A percentile compares a stretch with the other conserved stretches of the same genome.
These are phyloP conservation scores for Molossus molossus DNA, from an alignment of 2,797 vertebrate genomes.

Conservation along the genomic window DNA sequence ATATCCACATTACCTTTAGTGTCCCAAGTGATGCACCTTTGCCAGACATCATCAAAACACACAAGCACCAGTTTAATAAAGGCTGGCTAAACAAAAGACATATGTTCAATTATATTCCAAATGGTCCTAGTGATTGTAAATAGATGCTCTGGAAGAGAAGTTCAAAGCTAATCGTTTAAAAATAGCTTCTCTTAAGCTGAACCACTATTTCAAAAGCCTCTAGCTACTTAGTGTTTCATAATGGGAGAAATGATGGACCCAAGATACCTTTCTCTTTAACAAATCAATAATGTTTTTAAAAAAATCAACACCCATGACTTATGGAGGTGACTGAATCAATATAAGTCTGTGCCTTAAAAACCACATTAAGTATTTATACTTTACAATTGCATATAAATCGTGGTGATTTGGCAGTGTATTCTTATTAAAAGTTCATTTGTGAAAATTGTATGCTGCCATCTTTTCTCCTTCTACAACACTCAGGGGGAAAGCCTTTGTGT, in stretches of 20 bases:
- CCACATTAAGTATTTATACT: slow-evolving; percentile 86
- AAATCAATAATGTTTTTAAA: slow-evolving; percentile 87
- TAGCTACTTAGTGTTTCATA: slow-evolving; percentile 87
- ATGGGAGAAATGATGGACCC: slow-evolving; percentile 84
- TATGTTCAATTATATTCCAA: slow-evolving; percentile 84
- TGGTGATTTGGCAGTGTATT: slow-evolving; percentile 72
- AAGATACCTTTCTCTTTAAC: slow-evolving; percentile 81
- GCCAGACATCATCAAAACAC: slow-evolving; percentile 48
- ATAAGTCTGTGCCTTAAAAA: slow-evolving; percentile 74
- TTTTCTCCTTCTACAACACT: slow-evolving; percentile 83
- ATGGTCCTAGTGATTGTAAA: slow-evolving; percentile 79
- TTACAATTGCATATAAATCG: slow-evolving; percentile 84
- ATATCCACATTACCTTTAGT: slow-evolving; percentile 35
- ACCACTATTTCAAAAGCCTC: slow-evolving; percentile 84
- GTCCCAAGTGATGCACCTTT: background rate
- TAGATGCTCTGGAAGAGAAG: slow-evolving; percentile 80
- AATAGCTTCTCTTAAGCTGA: slow-evolving; percentile 85
- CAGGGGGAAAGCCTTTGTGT: slow-evolving; percentile 77
- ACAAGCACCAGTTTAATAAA: slow-evolving; percentile 63
- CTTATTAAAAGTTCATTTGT: slow-evolving; percentile 85
- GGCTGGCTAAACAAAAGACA: slow-evolving; percentile 62
- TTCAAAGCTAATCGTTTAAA: slow-evolving; percentile 87
- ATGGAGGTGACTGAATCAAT: slow-evolving; percentile 86
- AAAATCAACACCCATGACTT: slow-evolving; percentile 87
- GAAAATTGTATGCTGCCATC: slow-evolving; percentile 83